Conservation (phyloP, 2,113 vertebrate genomes). For the Petrocephalus zakoni region DNA sequence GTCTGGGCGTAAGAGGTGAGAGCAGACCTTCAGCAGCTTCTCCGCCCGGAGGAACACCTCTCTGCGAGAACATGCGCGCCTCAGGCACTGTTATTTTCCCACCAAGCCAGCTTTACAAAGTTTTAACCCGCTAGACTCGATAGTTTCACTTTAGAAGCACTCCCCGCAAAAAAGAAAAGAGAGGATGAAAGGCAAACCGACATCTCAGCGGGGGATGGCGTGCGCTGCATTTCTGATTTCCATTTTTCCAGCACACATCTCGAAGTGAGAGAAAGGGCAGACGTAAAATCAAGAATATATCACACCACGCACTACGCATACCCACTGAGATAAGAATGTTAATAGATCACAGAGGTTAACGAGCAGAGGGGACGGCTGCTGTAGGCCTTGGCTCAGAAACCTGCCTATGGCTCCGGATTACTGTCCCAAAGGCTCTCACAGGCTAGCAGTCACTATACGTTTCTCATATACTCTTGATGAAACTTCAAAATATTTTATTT, state of each 20-base stretch:
- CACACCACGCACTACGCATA: neutral
- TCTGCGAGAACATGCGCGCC: constrained; percentile 47
- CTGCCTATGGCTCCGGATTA: neutral
- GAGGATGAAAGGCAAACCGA: constrained; percentile 28
- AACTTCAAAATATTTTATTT: constrained; percentile 9
- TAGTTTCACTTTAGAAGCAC: constrained; percentile 55
- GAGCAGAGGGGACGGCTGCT: neutral
- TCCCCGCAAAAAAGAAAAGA: constrained; percentile 48
- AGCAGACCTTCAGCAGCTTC: too few species aligned
- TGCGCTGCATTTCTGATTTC: constrained; percentile 37
- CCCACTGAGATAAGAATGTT: neutral
- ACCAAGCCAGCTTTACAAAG: constrained; percentile 64
- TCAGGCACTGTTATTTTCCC: constrained; percentile 62
- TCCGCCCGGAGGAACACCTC: too few species aligned
- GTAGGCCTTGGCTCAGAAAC: neutral
- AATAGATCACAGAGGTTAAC: neutral
- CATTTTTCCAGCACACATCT: constrained; percentile 28
- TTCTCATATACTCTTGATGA: neutral
- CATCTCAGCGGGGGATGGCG: constrained; percentile 39
- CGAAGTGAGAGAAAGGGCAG: constrained; percentile 19
- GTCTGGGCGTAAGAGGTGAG: neutral
- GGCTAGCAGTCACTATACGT: neutral
- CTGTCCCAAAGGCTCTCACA: neutral
- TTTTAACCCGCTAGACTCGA: constrained; percentile 48
- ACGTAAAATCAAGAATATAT: neutral